Percentiles rank a stretch among this genome's conserved stretches.
phyloP scores from a whole-genome alignment of 2,797 vertebrate genomes.

The Apogon talboti region DNA sequence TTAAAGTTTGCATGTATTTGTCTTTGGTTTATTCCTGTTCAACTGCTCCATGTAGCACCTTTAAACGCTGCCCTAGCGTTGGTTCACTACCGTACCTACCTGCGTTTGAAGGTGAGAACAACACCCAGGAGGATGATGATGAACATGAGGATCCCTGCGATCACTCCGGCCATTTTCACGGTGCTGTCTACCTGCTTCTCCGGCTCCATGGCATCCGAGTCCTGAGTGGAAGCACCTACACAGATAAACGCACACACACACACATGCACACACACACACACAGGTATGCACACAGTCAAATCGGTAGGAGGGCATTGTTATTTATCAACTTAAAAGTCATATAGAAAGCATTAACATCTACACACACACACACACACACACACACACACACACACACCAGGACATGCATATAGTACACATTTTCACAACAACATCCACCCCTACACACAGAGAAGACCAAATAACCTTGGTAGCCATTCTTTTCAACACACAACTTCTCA shows the following conservation, averaged over 20 bases:
- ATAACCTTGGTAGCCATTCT: not conserved
- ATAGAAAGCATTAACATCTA: not conserved
- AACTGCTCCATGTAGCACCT: conserved; percentile 12
- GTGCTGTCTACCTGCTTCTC: conserved; percentile 97
- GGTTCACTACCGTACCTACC: conserved; percentile 78
- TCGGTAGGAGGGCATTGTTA: conserved; percentile 11
- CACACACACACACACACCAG: not conserved
- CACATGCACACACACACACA: conserved; percentile 33
- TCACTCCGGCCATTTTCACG: conserved; percentile 96
- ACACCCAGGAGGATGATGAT: conserved; percentile 95
- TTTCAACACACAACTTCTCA: not conserved
- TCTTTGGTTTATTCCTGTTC: not conserved
- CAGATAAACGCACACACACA: conserved; percentile 22
- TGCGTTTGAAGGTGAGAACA: conserved; percentile 97
- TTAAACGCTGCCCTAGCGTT: conserved; percentile 12
- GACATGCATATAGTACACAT: conserved; percentile 11
- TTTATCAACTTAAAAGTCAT: not conserved
- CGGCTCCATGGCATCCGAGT: conserved; percentile 94
- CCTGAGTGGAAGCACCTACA: conserved; percentile 94
- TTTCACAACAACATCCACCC: not conserved
- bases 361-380: no score
- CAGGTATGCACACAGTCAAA: conserved; percentile 53
- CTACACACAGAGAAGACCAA: no score
- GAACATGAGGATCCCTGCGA: conserved; percentile 98
- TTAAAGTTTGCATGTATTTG: no score